A percentile compares a stretch with the other conserved stretches of the same genome.
Evolutionary conservation across 2,113 vertebrate genomes (phyloP).

Genomic region (Cyprinus carpio): DNA sequence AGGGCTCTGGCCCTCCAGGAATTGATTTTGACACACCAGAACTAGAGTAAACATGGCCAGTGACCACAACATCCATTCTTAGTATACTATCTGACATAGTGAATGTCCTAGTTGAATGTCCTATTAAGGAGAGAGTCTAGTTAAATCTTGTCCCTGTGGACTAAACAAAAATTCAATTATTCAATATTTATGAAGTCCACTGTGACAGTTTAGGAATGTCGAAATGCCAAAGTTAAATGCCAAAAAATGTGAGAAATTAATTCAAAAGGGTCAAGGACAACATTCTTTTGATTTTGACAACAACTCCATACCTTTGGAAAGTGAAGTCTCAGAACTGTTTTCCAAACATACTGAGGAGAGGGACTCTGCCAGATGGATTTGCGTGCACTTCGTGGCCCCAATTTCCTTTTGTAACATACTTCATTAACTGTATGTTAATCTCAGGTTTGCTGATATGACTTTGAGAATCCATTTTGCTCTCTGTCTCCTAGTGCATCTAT

Average conservation of each 20-base stretch:
- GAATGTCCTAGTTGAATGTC: not conserved
- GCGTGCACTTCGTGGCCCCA: conserved; percentile 5
- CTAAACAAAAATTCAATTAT: conserved; percentile 9
- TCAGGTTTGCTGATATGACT: conserved; percentile 38
- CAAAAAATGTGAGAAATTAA: not conserved
- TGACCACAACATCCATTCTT: conserved; percentile 10
- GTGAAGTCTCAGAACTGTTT: not conserved
- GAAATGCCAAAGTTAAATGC: not conserved
- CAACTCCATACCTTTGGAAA: not conserved
- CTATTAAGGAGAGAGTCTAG: not conserved
- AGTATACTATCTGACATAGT: not conserved
- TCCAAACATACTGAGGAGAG: conserved; percentile 6
- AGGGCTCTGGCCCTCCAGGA: no score
- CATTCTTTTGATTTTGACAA: not conserved
- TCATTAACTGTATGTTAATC: conserved; percentile 45
- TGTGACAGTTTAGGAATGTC: not conserved
- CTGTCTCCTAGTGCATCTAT: conserved; percentile 1
- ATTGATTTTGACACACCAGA: no score
- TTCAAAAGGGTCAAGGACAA: conserved; percentile 11
- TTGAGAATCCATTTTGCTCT: conserved; percentile 22
- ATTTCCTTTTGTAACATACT: conserved; percentile 34
- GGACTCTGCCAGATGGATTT: conserved; percentile 16
- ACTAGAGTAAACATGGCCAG: not conserved
- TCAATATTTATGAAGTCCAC: not conserved
- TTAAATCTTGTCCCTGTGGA: not conserved